Evolutionary conservation across 2,888 invertebrate species (phyloP), one percentile per base, ranked within the genome.

Genomic region (Gibbula magus): DNA sequence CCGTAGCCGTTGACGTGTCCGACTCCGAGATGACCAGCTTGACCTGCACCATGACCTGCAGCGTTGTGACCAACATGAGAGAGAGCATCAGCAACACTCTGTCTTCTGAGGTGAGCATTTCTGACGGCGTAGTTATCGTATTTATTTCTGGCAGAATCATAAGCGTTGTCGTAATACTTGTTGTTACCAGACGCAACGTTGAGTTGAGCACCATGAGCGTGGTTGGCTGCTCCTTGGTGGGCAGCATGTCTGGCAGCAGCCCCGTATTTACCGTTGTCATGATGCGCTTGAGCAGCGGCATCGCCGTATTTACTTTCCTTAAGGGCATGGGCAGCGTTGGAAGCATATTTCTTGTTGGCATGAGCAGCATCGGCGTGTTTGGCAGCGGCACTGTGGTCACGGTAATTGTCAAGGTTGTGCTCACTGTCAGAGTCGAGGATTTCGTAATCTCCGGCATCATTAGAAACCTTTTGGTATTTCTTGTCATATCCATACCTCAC

Each of bases 401-500:
- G 45, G 78, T 78, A 70, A 29, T 82, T 78, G 61, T 82, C 82
- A 18, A 82, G 78, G 45, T 78, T 77, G 77, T 76, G 80, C 25
- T 54, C 29, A 51, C 54, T 54, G 39, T 32, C 52, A 52, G 53
- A 35, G 61, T 80, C 80, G 51, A 54, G 74, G 56, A 75, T 66
- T 22, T 78, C 78, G 80, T 78, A 82, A 20, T 78, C 82, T 4
- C 82, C 82, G 75, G 78, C 70, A 39, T 80, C 82, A 29, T 70
- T 53, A 73, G 80, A 77, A 61, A 66, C 25, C n/a, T 78, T 78
- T 53, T 80, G 74, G 76, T 80, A 82, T 51, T 75, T 82, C 80
- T 82, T 82, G 78, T 82, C 80, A 61, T 78, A 82, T 39, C 77
- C 82, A 66, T 82, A 82, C 45, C 77, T 51, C 32, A 80, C 56